A percentile compares a stretch with the other conserved stretches of the same genome.
These are phyloP conservation scores for Panurus biarmicus DNA, from an alignment of 2,113 vertebrate genomes.

Conservation along the genomic window DNA sequence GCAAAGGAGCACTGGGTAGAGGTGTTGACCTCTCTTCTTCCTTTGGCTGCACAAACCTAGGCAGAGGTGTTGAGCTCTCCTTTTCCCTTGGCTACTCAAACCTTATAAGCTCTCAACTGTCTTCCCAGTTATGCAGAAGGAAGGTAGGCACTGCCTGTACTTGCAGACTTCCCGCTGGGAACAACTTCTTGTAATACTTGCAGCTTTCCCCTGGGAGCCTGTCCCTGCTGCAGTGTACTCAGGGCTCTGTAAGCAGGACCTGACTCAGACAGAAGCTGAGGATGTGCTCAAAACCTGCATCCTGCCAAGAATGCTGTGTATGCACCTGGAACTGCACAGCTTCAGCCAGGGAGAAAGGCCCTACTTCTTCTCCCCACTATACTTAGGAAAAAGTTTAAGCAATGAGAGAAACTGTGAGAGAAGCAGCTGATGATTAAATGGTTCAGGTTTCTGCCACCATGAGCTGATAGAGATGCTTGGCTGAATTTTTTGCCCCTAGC, in stretches of 20 bases:
- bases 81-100: background rate
- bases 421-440: background rate
- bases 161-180: background rate
- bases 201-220: background rate
- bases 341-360: background rate
- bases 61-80: background rate
- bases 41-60: background rate
- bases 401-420: background rate
- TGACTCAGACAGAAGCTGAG: background rate
- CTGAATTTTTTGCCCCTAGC: background rate
- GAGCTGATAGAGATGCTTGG: background rate
- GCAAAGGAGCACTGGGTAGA: background rate
- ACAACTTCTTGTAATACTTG: background rate
- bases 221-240: background rate
- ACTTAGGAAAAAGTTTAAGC: background rate
- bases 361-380: background rate
- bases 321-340: background rate
- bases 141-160: background rate
- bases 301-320: background rate
- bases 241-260: background rate
- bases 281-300: background rate
- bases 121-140: background rate
- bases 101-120: background rate
- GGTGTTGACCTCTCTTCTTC: background rate
- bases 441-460: background rate